Base-by-base conservation (phyloP, 1,140 invertebrate genomes). In the Ganaspis sp. region DNA sequence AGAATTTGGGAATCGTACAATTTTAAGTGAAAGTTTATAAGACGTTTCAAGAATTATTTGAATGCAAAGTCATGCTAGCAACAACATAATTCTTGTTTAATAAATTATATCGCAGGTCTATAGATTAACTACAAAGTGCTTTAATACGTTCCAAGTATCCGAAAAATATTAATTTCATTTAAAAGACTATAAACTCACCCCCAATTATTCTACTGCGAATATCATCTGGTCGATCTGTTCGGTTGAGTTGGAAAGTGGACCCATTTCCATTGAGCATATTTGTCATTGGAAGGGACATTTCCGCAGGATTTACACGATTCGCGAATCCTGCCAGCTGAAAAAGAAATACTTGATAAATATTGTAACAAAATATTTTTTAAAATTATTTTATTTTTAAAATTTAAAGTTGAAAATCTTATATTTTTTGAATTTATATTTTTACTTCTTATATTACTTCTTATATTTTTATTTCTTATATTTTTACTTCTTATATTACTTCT, bases 121-220 rank as follows among this genome's bases (percentile, higher is more conserved):
- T 34, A 34, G 29, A 6, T 34, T n/a, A n/a, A n/a, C n/a, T n/a
- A n/a, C n/a, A n/a, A n/a, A n/a, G n/a, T n/a, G n/a, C n/a, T n/a
- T n/a, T n/a, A n/a, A n/a, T n/a, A n/a, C 6, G 6, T 3, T 34
- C 6, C 6, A 6, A 34, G 6, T 34, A 34, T 34, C 6, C 2
- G 29, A 34, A 6, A 34, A 34, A 34, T 34, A 34, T 34, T 34
- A 34, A 40, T 45, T 38, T 77, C 58, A 26, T 54, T 72, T 5
- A 17, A 54, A 54, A 29, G 17, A 38, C 6, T 19, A 53, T 9
- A 72, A 81, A 76, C 82, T 78, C 64, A 89, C 88, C 84, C 73
- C 85, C 86, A 19, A 88, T 85, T 38, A 87, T 83, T 5, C 88
- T 87, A 19, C 84, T 87, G 26, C 85, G 83, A 49, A 90, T 90